These are phyloP conservation scores for Paramormyrops hopkinsi DNA, from an alignment of 2,797 vertebrate genomes.

Conservation along the genomic window DNA sequence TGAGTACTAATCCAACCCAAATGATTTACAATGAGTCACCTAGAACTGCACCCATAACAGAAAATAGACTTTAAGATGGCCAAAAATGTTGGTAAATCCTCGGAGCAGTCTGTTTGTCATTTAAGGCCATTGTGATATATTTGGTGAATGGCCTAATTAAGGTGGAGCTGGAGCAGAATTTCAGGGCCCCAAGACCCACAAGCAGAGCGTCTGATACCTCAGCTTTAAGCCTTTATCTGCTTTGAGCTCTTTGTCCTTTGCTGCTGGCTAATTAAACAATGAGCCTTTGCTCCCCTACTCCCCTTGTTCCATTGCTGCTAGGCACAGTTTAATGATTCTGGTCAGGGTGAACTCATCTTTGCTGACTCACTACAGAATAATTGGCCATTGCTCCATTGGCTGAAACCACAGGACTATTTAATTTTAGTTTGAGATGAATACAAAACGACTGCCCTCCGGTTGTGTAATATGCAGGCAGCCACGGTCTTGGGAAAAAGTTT, in stretches of 20 bases:
- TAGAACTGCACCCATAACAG: background rate
- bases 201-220: background rate
- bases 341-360: background rate
- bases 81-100: background rate
- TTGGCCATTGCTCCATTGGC: background rate
- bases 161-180: background rate
- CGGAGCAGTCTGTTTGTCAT: background rate
- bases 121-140: background rate
- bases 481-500: background rate
- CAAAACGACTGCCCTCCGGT: background rate
- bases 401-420: background rate
- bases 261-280: background rate
- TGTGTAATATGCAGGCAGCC: background rate
- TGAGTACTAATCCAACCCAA: background rate
- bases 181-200: background rate
- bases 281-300: background rate
- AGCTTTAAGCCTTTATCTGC: background rate
- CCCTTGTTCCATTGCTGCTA: background rate
- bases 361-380: background rate
- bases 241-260: background rate
- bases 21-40: background rate
- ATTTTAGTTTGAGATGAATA: conserved; percentile 10
- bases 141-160: background rate
- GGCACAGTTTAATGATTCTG: background rate
- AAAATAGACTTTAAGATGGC: background rate